Percentiles rank a stretch among this genome's conserved stretches.
Conservation (phyloP, 2,113 vertebrate genomes). For the Indri indri region DNA sequence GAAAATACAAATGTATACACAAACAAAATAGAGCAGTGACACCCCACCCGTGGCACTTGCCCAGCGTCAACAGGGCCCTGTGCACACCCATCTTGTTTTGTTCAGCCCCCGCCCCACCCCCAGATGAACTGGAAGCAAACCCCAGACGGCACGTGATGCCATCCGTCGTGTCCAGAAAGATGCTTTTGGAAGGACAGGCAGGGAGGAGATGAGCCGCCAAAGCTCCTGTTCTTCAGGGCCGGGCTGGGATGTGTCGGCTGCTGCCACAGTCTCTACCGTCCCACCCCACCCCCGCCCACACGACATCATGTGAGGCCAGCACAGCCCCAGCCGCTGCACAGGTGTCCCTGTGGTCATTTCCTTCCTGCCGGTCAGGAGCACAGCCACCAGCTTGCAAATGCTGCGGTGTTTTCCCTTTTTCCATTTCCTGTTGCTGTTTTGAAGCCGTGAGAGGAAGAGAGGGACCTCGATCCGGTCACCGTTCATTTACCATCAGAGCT, state of each 20-base stretch:
- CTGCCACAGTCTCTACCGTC: neutral
- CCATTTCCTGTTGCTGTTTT: slow-evolving; percentile 74
- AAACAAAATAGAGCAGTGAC: neutral
- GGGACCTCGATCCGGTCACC: neutral
- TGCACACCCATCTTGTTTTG: neutral
- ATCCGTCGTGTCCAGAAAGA: neutral
- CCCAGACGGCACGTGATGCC: neutral
- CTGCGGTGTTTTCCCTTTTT: slow-evolving; percentile 70
- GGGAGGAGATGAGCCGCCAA: neutral
- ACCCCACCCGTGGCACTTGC: neutral
- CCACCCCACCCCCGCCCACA: neutral
- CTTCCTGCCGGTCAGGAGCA: slow-evolving; percentile 63
- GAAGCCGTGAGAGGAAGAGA: neutral
- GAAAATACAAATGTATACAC: neutral
- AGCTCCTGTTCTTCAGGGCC: neutral
- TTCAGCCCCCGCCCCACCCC: neutral
- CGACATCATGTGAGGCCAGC: neutral
- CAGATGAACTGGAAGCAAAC: neutral
- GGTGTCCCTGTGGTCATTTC: slow-evolving; percentile 80
- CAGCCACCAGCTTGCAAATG: slow-evolving; percentile 55
- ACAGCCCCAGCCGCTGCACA: slow-evolving; percentile 39
- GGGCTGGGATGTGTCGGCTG: neutral
- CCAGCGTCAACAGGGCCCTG: neutral
- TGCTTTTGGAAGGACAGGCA: neutral
- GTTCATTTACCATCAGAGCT: neutral